Percentiles rank a stretch among this genome's conserved stretches.
These are phyloP conservation scores for Slavum lentiscoides DNA, from an alignment of 2,888 invertebrate species.

Conservation along the genomic window DNA sequence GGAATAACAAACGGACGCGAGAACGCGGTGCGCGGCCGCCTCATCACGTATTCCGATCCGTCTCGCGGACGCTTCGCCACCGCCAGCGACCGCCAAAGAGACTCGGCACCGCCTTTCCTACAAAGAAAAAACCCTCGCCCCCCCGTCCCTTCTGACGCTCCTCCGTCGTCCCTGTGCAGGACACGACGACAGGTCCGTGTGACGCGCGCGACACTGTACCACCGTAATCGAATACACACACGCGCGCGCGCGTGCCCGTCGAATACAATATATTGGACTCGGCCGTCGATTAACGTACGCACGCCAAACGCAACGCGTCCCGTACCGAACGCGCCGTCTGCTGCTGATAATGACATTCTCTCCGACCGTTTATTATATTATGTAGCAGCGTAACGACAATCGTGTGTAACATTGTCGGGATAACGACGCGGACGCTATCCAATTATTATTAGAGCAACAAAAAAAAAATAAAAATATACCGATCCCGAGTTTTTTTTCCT, in stretches of 20 bases:
- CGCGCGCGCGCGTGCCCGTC: not conserved
- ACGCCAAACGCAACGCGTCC: not conserved
- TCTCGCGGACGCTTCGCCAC: not conserved
- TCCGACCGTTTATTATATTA: not conserved
- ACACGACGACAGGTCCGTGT: not conserved
- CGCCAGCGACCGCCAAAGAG: not conserved
- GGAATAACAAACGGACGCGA: conserved; percentile 37
- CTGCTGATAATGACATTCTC: not conserved
- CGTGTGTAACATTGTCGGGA: too few relatives aligned
- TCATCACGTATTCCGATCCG: conserved; percentile 50
- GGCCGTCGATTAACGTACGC: not conserved
- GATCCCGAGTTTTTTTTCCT: too few relatives aligned
- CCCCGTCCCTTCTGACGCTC: not conserved
- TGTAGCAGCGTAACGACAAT: too few relatives aligned
- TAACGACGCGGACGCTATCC: too few relatives aligned
- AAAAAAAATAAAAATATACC: too few relatives aligned
- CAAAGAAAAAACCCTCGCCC: not conserved
- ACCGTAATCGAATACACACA: not conserved
- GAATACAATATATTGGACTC: not conserved
- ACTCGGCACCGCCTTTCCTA: too few relatives aligned
- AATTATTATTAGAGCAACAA: too few relatives aligned
- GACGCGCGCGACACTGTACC: not conserved
- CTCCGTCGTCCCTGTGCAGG: not conserved
- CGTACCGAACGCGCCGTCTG: too few relatives aligned
- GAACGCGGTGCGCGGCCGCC: not conserved